Percentiles rank a stretch among this genome's conserved stretches.
phyloP scores from a whole-genome alignment of 2,888 invertebrate species.

The Drosophila gaucha region DNA sequence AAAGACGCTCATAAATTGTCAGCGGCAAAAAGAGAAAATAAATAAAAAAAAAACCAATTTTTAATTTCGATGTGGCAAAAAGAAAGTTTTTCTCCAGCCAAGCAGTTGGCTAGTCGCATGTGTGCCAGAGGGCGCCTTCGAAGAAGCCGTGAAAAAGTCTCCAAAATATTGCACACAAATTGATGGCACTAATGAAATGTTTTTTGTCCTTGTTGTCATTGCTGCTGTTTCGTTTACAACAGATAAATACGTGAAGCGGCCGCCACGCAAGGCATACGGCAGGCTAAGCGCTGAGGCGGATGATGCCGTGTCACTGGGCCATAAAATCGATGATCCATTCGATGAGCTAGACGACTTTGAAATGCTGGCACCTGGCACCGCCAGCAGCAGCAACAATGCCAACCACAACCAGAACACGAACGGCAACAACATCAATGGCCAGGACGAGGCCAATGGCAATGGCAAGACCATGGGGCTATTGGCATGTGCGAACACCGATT shows the following conservation, averaged over 20 bases:
- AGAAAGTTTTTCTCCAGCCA: conserved; percentile 25
- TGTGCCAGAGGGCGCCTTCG: not conserved
- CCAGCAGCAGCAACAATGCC: conserved; percentile 41
- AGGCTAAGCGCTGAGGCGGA: conserved; percentile 84
- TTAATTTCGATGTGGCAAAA: conserved; percentile 37
- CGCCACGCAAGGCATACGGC: conserved; percentile 84
- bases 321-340: conserved; percentile 84
- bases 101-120: conserved; percentile 2
- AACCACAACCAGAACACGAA: conserved; percentile 18
- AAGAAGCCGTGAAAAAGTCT: not conserved
- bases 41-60: conserved; percentile 32
- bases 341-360: conserved; percentile 84
- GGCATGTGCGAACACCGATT: conserved; percentile 71
- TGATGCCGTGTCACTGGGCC: conserved; percentile 80
- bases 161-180: conserved; percentile 25
- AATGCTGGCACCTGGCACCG: conserved; percentile 78
- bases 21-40: conserved; percentile 34
- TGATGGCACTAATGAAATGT: conserved; percentile 39
- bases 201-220: not conserved
- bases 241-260: conserved; percentile 84
- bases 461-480: conserved; percentile 53
- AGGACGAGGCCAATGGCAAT: conserved; percentile 49
- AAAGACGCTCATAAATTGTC: conserved; percentile 60
- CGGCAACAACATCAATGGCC: conserved; percentile 35
- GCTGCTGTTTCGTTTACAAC: conserved; percentile 29